Evolutionary conservation across 2,113 vertebrate species (phyloP), one percentile per base, ranked within the genome.

Genomic region (Amblyopsis rosae): DNA sequence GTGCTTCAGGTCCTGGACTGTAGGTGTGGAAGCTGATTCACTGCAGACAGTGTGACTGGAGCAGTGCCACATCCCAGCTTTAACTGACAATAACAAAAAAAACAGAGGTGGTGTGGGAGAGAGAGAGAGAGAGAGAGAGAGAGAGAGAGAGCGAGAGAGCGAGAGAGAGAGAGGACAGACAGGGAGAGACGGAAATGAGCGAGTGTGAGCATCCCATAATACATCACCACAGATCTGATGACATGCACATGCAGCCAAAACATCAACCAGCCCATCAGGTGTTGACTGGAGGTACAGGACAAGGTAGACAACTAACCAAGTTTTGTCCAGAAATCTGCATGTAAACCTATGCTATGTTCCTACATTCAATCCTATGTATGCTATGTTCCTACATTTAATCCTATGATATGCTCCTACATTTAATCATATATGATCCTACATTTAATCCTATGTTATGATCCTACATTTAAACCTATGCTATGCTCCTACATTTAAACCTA

Each of bases 161-260:
- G 72, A 45, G 19, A 58, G 56, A 32, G 56, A 58, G 56, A 8
- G 9, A 26, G 9, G 12, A 59, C 46, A 9, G 54, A 56, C 11
- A 9, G n/a, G 10, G 57, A 12, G 1, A 41, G 57, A 9, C 1
- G 3, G 47, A 16, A 87, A 84, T 82, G 76, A 76, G 69, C 64
- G 26, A 60, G 69, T 72, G 53, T 35, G 73, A 81, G 75, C 72
- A 62, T 75, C 76, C 76, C 73, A 41, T 83, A 85, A 91, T 85
- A 72, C 82, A 84, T 88, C 78, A 81, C 68, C 57, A 7, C 63
- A 77, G 82, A 87, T 81, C 85, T 88, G 82, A 84, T 83, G 88
- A 91, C 87, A 90, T 76, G 69, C 82, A 78, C 79, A 51, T 59
- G 64, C 69, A 69, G 56, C 59, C 3, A 16, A 86, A 72, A 62